A percentile compares a stretch with the other conserved stretches of the same genome.
phyloP scores from a whole-genome alignment of 2,888 invertebrate genomes.

The Coenonympha glycerion region DNA sequence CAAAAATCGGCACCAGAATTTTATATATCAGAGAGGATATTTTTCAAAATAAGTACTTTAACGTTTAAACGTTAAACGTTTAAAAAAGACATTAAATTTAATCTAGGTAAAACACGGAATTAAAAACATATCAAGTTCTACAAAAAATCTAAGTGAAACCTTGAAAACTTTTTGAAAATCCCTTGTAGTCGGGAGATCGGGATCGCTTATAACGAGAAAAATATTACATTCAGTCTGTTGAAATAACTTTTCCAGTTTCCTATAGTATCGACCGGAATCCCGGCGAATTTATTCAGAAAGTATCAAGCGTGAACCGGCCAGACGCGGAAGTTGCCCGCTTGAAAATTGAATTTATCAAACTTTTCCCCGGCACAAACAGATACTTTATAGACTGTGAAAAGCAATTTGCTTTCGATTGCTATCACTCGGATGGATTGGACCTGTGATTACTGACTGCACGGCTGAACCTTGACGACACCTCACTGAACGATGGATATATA shows the following conservation, averaged over 20 bases:
- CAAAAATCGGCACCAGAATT: too few relatives aligned
- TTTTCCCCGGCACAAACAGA: constrained; percentile 67
- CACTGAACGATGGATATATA: neutral
- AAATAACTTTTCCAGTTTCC: constrained; percentile 42
- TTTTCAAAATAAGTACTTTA: too few relatives aligned
- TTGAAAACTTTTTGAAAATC: neutral
- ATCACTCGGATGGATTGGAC: constrained; percentile 51
- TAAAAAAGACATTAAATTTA: too few relatives aligned
- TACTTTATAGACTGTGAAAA: constrained; percentile 71
- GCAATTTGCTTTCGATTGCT: constrained; percentile 66
- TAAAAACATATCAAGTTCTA: too few relatives aligned
- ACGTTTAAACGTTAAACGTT: too few relatives aligned
- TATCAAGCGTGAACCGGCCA: constrained; percentile 65
- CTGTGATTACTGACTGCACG: constrained; percentile 42
- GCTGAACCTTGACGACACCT: neutral
- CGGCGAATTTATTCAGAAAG: constrained; percentile 69
- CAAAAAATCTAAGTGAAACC: neutral
- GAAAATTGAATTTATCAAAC: constrained; percentile 73
- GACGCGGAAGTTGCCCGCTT: constrained; percentile 63
- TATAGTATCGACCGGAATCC: constrained; percentile 55
- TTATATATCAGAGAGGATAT: too few relatives aligned
- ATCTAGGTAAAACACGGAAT: too few relatives aligned
- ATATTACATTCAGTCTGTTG: constrained; percentile 17
- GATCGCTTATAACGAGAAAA: constrained; percentile 20
- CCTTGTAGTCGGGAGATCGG: constrained; percentile 4